Evolutionary conservation across 2,113 vertebrate genomes (phyloP).

Genomic region (Benitochromis conjunctus): DNA sequence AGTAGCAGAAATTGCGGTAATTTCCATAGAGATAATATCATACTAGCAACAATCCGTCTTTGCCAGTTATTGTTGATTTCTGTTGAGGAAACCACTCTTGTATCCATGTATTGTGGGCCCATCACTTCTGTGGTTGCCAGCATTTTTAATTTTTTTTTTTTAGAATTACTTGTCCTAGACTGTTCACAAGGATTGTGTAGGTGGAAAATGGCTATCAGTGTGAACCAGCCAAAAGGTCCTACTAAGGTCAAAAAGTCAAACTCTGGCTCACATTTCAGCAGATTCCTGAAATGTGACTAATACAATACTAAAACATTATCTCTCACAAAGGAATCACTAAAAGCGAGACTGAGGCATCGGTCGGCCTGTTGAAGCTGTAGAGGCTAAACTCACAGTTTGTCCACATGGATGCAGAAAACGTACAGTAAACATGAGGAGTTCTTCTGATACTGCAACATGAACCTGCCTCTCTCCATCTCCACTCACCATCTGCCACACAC

Average conservation of each 20-base stretch:
- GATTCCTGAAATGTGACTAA: neutral
- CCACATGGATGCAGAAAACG: neutral
- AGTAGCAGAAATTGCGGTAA: neutral
- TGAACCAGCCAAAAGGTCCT: neutral
- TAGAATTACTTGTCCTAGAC: neutral
- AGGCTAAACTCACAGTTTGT: neutral
- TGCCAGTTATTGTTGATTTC: neutral
- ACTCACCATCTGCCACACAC: slow-evolving; percentile 42
- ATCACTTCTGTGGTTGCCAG: neutral
- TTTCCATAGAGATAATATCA: neutral
- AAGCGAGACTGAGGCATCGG: neutral
- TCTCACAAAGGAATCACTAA: neutral
- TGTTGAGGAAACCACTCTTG: neutral
- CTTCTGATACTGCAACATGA: slow-evolving; percentile 47
- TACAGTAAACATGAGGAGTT: slow-evolving; percentile 18
- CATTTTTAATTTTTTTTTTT: neutral
- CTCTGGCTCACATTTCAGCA: neutral
- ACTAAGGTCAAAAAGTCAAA: neutral
- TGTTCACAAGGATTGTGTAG: neutral
- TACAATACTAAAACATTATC: neutral
- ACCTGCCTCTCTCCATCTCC: slow-evolving; percentile 8
- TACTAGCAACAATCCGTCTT: neutral
- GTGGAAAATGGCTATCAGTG: neutral
- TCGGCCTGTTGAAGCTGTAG: neutral
- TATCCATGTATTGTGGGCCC: neutral